Evolutionary conservation across 2,888 invertebrate genomes (phyloP), one percentile per base, ranked within the genome.

Genomic region (Drosophila pegasa): DNA sequence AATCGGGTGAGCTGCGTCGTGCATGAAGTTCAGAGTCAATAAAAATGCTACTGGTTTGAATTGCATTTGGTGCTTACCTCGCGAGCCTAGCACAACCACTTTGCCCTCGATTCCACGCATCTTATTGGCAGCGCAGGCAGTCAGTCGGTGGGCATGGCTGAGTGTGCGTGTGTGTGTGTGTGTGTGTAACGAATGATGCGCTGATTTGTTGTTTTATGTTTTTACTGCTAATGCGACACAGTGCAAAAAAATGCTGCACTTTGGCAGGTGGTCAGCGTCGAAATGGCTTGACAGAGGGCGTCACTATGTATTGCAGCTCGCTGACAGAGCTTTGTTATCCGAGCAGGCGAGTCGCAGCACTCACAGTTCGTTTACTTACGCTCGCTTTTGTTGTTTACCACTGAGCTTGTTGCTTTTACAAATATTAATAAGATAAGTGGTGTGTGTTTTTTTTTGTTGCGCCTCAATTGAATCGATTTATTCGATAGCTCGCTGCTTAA

Each of bases 71-170:
- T n/a, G 86, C 91, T 93, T 94, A 96, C 96, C 96, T 94, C 96
- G 95, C 55, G 95, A 94, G 59, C 97, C 97, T 65, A 97, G 93
- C 75, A 97, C 95, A 54, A 97, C 97, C 55, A 97, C 95, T 94
- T 97, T 97, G 67, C 96, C 97, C 91, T 96, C 95, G 75, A 96
- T 93, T 71, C 94, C 95, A 92, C 94, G 95, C 96, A 96, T 96
- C 67, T 75, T 84, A 55, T 60, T 55, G 63, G 18, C 54, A 31
- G 37, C 54, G n/a, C n/a, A n/a, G 43, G 38, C 65, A 71, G 33
- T 79, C 64, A 80, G 69, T 67, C 58, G 62, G 37, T 38, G 64
- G 69, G 29, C 78, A 78, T 79, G 33, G 58, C 71, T 48, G 47
- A 25, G 1, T 16, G 16, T 48, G 47, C 18, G 1, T 16, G 16